Percentiles rank a stretch among this genome's conserved stretches.
phyloP scores from a whole-genome alignment of 2,888 invertebrate species.

The Galeruca laticollis region DNA sequence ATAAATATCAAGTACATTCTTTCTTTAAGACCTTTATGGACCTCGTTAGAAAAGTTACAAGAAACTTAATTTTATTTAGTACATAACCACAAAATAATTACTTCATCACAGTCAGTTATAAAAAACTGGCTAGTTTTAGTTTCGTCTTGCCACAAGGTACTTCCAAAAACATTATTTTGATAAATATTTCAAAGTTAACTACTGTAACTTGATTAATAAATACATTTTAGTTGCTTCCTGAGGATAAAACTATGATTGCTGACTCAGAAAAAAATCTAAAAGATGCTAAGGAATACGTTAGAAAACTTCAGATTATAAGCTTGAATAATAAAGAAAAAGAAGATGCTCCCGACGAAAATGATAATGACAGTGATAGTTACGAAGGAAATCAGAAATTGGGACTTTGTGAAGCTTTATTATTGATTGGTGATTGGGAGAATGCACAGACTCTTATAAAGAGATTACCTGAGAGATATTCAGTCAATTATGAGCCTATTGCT shows the following conservation, averaged over 20 bases:
- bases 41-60: too few relatives aligned
- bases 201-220: background rate
- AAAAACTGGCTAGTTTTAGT: too few relatives aligned
- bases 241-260: conserved; percentile 83
- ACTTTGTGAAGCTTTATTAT: conserved; percentile 88
- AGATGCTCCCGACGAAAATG: conserved; percentile 77
- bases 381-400: conserved; percentile 90
- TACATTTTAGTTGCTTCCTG: conserved; percentile 78
- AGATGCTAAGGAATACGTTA: conserved; percentile 88
- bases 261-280: conserved; percentile 86
- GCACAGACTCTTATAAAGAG: conserved; percentile 84
- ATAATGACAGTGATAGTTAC: conserved; percentile 70
- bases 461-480: conserved; percentile 84
- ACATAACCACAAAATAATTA: too few relatives aligned
- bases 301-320: conserved; percentile 84
- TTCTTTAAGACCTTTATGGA: too few relatives aligned
- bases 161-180: too few relatives aligned
- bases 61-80: too few relatives aligned
- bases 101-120: too few relatives aligned
- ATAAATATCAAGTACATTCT: too few relatives aligned
- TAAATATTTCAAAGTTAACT: too few relatives aligned
- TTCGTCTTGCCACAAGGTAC: too few relatives aligned
- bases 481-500: conserved; percentile 84
- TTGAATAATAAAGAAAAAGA: conserved; percentile 85
- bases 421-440: conserved; percentile 91